Evolutionary conservation across 2,113 vertebrate species (phyloP).

Genomic region (Australoheros scitulus): DNA sequence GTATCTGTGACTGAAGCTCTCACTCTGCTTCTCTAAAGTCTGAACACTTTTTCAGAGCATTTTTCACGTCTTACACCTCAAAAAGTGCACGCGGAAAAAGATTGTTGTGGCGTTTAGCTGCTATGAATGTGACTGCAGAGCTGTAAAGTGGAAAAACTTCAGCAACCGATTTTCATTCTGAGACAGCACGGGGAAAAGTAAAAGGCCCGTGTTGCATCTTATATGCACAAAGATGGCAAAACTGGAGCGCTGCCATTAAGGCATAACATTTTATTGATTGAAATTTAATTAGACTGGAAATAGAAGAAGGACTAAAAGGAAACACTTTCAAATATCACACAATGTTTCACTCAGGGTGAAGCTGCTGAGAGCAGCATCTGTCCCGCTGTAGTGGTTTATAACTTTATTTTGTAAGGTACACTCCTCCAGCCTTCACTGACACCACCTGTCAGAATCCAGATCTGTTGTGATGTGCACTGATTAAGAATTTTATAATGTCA

Average conservation of each 20-base stretch:
- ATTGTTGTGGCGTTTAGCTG: not conserved
- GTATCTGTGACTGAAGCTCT: constrained; percentile 2
- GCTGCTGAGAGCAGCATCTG: not conserved
- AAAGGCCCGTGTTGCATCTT: not conserved
- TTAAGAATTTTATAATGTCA: not conserved
- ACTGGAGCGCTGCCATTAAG: not conserved
- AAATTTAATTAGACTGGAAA: not conserved
- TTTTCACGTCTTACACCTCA: not conserved
- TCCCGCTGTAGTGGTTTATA: not conserved
- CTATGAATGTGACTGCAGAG: not conserved
- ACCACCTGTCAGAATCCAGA: not conserved
- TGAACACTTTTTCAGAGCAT: not conserved
- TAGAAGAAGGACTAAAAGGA: not conserved
- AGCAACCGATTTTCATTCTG: constrained; percentile 1
- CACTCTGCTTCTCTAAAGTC: not conserved
- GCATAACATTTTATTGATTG: not conserved
- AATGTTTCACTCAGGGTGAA: not conserved
- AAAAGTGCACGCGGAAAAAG: not conserved
- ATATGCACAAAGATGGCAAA: not conserved
- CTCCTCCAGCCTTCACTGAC: not conserved
- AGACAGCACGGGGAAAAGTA: not conserved
- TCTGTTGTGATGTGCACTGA: not conserved
- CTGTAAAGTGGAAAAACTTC: not conserved
- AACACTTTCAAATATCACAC: not conserved
- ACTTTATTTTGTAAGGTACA: not conserved